Percentiles rank a stretch among this genome's conserved stretches.
Conservation (phyloP, 1,140 invertebrate species). For the Eupristina koningsbergeri region DNA sequence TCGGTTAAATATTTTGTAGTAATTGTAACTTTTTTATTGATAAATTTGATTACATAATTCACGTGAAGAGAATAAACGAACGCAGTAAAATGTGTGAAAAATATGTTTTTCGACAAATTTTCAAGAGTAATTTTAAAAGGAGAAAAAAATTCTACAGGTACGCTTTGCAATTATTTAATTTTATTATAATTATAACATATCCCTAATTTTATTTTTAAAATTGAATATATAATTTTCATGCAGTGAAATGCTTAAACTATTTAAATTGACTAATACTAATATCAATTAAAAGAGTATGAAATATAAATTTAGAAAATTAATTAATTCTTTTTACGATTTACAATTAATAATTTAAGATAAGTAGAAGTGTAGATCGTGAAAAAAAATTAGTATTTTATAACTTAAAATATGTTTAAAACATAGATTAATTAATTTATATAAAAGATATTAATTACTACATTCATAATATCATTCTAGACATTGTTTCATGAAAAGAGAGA, state of each 20-base stretch:
- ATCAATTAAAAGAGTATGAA: no score
- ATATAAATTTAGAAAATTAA: no score
- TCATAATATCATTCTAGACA: not conserved
- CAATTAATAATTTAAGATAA: no score
- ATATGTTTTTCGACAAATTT: not conserved
- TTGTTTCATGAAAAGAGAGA: not conserved
- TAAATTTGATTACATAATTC: not conserved
- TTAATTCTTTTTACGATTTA: no score
- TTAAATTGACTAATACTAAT: no score
- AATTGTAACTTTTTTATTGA: conserved; percentile 2
- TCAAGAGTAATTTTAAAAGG: not conserved
- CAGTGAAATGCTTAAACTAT: no score
- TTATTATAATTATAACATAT: not conserved
- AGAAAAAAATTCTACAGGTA: not conserved
- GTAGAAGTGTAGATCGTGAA: not conserved
- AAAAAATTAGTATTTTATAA: not conserved
- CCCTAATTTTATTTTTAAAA: not conserved
- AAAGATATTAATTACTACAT: not conserved
- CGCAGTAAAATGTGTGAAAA: not conserved
- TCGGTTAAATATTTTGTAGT: not conserved
- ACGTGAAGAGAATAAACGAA: not conserved
- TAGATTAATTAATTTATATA: not conserved
- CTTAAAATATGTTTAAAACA: not conserved
- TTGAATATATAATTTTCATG: not conserved
- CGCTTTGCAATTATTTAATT: not conserved